Percentiles rank a stretch among this genome's conserved stretches.
phyloP scores from a whole-genome alignment of 2,888 invertebrate species.

The Dorcus hopei region DNA sequence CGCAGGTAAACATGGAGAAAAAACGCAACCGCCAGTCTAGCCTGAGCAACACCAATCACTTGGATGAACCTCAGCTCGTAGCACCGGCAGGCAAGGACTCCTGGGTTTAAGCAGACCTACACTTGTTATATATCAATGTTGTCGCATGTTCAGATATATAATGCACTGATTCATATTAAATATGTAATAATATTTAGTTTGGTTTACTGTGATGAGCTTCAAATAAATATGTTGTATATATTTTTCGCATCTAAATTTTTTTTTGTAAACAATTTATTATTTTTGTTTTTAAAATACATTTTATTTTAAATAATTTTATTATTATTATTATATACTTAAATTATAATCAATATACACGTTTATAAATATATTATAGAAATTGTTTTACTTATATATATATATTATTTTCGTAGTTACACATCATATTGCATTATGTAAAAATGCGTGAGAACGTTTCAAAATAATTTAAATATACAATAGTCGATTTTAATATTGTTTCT shows the following conservation, averaged over 20 bases:
- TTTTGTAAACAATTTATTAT: conserved; percentile 36
- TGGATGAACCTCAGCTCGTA: conserved; percentile 38
- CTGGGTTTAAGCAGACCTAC: conserved; percentile 43
- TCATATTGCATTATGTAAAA: conserved; percentile 17
- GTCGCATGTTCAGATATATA: conserved; percentile 43
- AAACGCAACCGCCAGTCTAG: conserved; percentile 56
- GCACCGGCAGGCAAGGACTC: conserved; percentile 48
- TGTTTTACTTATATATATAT: conserved; percentile 37
- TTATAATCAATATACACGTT: conserved; percentile 42
- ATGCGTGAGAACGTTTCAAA: conserved; percentile 29
- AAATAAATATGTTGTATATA: conserved; percentile 47
- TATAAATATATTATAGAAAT: conserved; percentile 44
- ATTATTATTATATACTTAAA: conserved; percentile 45
- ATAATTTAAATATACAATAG: conserved; percentile 43
- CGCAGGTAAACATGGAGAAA: conserved; percentile 64
- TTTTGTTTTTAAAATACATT: conserved; percentile 20
- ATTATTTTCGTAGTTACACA: conserved; percentile 18
- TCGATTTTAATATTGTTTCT: conserved; percentile 49
- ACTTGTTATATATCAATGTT: conserved; percentile 46
- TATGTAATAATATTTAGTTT: conserved; percentile 47
- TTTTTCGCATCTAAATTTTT: conserved; percentile 40
- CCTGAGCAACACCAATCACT: conserved; percentile 42
- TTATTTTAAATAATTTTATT: conserved; percentile 40
- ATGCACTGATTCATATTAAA: conserved; percentile 48
- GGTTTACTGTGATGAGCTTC: conserved; percentile 51